Base-by-base conservation (phyloP, 2,888 invertebrate genomes). In the Drosophila borealis region DNA sequence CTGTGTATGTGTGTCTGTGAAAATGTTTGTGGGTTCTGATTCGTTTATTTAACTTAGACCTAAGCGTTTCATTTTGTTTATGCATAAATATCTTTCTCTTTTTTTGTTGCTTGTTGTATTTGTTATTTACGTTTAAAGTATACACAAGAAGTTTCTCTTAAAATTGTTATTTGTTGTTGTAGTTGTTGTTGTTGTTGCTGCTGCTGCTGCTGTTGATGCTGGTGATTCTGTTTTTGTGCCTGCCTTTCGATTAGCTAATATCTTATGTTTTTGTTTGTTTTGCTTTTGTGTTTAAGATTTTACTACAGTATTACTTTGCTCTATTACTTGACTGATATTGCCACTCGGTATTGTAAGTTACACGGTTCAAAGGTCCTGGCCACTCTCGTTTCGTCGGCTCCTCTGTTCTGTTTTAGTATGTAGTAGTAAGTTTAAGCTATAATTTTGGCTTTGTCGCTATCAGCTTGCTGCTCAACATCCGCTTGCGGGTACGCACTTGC, bases 301-400 rank as follows among this genome's bases (percentile, higher is more conserved):
- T 44, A 67, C 81, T 80, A 78, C 81, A 63, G 42, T 70, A 74
- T 66, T 68, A 55, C 45, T 77, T 66, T 68, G 55, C 45, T 77
- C 74, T 70, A 86, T 89, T 87, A 81, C 88, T 64, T 87, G 89
- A 82, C 85, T 90, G 89, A 90, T 90, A 89, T 89, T 85, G 91
- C 91, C 89, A 82, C 85, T 64, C 63, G 82, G 71, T 74, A 29
- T 54, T 59, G 68, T 76, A 70, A 49, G 76, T 63, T 70, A 53
- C 61, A 75, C 37, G 54, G 51, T 55, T 45, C 34, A 45, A 71
- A 50, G 56, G 25, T 62, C 59, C 39, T 50, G 45, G 48, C 61
- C 59, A 48, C 33, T 34, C 49, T 37, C 44, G 39, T 51, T 9
- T 19, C 53, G 33, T 49, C 49, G 44, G 39, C 62, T 70, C 49